These are phyloP conservation scores for Epistrophe grossulariae DNA, from an alignment of 2,888 invertebrate species.

Conservation along the genomic window DNA sequence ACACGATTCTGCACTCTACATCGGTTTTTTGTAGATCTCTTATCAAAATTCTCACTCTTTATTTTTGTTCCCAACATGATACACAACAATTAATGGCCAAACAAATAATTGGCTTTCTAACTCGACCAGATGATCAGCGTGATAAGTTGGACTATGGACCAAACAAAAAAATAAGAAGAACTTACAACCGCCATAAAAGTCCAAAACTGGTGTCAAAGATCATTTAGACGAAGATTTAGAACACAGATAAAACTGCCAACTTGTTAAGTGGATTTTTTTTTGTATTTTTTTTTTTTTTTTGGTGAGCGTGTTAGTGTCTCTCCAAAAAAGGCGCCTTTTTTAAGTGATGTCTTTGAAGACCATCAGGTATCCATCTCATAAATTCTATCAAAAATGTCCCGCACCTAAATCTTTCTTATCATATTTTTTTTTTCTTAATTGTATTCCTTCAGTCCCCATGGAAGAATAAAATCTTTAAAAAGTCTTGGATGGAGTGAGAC, in stretches of 20 bases:
- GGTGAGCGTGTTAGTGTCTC: no score
- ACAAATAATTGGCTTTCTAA: slow-evolving; percentile 39
- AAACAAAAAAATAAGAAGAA: neutral
- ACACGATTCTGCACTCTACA: slow-evolving; percentile 68
- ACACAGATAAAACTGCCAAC: slow-evolving; percentile 45
- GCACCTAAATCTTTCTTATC: slow-evolving; percentile 61
- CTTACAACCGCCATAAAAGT: slow-evolving; percentile 56
- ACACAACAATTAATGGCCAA: slow-evolving; percentile 32
- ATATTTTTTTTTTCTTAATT: slow-evolving; percentile 59
- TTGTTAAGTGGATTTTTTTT: slow-evolving; percentile 53
- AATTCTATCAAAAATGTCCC: slow-evolving; percentile 57
- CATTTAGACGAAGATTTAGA: slow-evolving; percentile 60
- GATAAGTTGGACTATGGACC: slow-evolving; percentile 38
- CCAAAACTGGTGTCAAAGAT: slow-evolving; percentile 64
- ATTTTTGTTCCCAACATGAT: slow-evolving; percentile 32
- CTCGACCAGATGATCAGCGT: slow-evolving; percentile 55
- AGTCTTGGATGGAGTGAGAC: neutral
- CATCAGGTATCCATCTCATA: slow-evolving; percentile 54
- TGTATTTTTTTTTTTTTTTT: neutral
- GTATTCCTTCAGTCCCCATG: slow-evolving; percentile 38
- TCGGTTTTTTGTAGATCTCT: slow-evolving; percentile 36
- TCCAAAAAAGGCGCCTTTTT: slow-evolving; percentile 41
- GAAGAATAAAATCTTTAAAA: neutral
- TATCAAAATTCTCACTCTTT: slow-evolving; percentile 58
- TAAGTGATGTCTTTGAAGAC: slow-evolving; percentile 23